These are phyloP conservation scores for Sebastes jordani DNA, from an alignment of 2,797 vertebrate species.

Conservation along the genomic window DNA sequence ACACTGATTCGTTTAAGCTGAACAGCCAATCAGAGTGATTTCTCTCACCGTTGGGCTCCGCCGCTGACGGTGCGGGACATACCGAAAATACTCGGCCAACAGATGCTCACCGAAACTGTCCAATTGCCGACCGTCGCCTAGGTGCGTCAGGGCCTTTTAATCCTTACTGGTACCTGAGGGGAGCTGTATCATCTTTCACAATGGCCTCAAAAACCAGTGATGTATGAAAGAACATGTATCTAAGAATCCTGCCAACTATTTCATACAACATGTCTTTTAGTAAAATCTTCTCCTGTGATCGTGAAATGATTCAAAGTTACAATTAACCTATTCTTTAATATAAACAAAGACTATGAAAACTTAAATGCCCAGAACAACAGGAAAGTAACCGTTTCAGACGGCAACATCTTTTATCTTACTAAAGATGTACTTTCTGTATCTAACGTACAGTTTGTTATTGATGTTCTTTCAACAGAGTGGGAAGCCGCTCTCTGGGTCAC, in stretches of 20 bases:
- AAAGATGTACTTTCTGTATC: background rate
- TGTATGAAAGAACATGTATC: background rate
- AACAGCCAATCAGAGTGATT: too few species aligned
- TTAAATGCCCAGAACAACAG: too few species aligned
- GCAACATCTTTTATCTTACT: background rate
- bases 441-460: background rate
- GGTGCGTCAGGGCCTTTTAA: too few species aligned
- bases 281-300: too few species aligned
- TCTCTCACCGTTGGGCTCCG: too few species aligned
- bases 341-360: background rate
- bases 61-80: too few species aligned
- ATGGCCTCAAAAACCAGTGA: background rate
- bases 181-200: background rate
- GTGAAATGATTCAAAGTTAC: background rate
- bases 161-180: background rate
- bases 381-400: background rate
- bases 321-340: background rate
- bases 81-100: too few species aligned
- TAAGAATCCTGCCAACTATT: too few species aligned
- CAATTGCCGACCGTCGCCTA: too few species aligned
- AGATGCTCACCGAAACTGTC: too few species aligned
- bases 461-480: conserved; percentile 49
- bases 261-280: too few species aligned
- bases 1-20: too few species aligned
- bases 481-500: conserved; percentile 28